Evolutionary conservation across 2,888 invertebrate genomes (phyloP), one percentile per base, ranked within the genome.

Genomic region (Allolobophora icterica): DNA sequence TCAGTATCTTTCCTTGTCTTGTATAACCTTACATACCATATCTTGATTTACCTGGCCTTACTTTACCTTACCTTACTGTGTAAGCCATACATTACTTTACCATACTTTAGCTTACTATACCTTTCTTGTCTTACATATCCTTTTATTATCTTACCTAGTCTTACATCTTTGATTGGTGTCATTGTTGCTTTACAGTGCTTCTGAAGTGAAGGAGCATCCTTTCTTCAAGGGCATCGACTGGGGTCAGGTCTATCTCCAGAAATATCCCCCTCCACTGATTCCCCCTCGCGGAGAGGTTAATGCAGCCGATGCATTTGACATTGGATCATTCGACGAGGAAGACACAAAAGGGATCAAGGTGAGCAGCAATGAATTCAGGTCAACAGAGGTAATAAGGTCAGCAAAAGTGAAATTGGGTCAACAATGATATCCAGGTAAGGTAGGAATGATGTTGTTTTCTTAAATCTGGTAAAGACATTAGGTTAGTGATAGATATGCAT

Each of bases 271-370:
- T 91, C 99, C 99, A 6, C 96, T 99, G 93, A 98, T 99, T 93
- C 99, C 99, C 90, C 99, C 99, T 17, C 96, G 99, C 92, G 99
- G 99, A 5, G 99, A 99, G 96, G 99, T 99, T 42, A 99, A 99
- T 96, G 99, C 99, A 5, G 99, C 99, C 0, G 99, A 99, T 96
- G 99, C 99, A 40, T 99, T 99, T 96, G 99, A 99, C 95, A 99
- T 99, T 95, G 99, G 99, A 93, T 99, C 99, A 93, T 99, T 99
- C 96, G 99, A 99, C 95, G 99, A 99, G 95, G 99, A 99, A 95
- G 99, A 99, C 95, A 99, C 99, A 52, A 99, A 99, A 87, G 87
- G 87, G 38, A 87, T 87, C 87, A 87, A 87, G 38, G 87, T 87
- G 34, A 87, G 87, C 24, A 87, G 71, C 30, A 8, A n/a, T 30